Evolutionary conservation across 2,888 invertebrate species (phyloP).

Genomic region (Andrena trimmerana): DNA sequence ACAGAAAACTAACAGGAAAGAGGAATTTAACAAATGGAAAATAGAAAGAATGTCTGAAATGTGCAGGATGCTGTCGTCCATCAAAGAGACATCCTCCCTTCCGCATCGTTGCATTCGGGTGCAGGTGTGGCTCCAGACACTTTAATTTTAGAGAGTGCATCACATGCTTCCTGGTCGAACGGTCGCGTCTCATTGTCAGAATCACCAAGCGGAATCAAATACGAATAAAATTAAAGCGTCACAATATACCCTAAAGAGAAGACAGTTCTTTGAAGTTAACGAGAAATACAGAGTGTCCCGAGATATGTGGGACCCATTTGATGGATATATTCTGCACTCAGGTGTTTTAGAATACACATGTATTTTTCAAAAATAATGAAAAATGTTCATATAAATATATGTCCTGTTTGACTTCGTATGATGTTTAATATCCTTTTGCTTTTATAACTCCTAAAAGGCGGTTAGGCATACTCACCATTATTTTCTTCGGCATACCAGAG

Average conservation of each 20-base stretch:
- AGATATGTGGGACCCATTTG: no score
- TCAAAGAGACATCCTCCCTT: constrained; percentile 61
- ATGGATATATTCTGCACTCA: no score
- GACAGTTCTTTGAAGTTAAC: constrained; percentile 3
- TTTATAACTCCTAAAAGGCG: no score
- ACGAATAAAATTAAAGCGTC: constrained; percentile 47
- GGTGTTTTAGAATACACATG: no score
- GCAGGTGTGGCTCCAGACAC: constrained; percentile 75
- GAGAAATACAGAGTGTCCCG: neutral
- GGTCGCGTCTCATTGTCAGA: constrained; percentile 38
- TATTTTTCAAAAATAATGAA: no score
- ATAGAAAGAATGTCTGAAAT: constrained; percentile 35
- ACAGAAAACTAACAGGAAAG: constrained; percentile 15
- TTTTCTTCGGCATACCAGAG: no score
- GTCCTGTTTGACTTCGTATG: no score
- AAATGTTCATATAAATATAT: no score
- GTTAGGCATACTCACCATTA: no score
- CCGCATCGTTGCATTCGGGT: constrained; percentile 67
- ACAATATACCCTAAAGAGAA: neutral
- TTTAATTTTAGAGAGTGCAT: constrained; percentile 84
- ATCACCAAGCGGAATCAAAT: constrained; percentile 59
- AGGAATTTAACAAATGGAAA: constrained; percentile 49
- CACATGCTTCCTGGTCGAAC: constrained; percentile 79
- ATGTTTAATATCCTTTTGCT: no score
- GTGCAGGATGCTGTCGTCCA: constrained; percentile 51